A percentile compares a stretch with the other conserved stretches of the same genome.
Evolutionary conservation across 35 echinoderm and acorn worm genomes (phyloP).

Genomic region (Chiridota heheva): DNA sequence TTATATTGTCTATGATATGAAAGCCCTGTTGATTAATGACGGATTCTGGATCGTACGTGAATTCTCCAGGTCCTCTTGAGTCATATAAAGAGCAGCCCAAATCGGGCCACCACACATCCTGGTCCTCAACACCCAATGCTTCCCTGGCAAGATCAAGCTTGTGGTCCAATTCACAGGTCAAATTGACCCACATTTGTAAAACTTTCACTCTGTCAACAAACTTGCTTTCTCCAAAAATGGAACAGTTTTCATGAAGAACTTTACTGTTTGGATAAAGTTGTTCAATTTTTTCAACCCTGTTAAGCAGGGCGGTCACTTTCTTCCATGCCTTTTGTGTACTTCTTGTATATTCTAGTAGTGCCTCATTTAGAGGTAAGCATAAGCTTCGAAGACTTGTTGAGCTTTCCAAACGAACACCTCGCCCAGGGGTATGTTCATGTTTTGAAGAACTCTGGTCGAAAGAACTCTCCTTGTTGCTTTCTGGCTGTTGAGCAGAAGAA

Average conservation of each 20-base stretch:
- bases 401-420: not conserved
- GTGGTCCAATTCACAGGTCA: slow-evolving; percentile 84
- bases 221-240: slow-evolving; percentile 9
- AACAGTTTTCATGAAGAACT: slow-evolving; percentile 65
- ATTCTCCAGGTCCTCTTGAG: no score
- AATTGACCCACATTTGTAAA: slow-evolving; percentile 83
- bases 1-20: no score
- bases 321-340: slow-evolving; percentile 64
- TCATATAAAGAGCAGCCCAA: not conserved
- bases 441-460: not conserved
- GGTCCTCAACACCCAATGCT: slow-evolving; percentile 78
- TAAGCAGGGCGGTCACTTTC: slow-evolving; percentile 41
- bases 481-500: not conserved
- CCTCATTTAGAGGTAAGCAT: slow-evolving; percentile 73
- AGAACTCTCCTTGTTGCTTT: not conserved
- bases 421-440: slow-evolving; percentile 7
- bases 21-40: no score
- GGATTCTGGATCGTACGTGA: no score
- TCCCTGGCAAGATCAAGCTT: slow-evolving; percentile 59
- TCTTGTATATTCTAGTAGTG: slow-evolving; percentile 52
- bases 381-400: slow-evolving; percentile 28
- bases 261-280: slow-evolving; percentile 73
- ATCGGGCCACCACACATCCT: slow-evolving; percentile 73
- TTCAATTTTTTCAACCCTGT: slow-evolving; percentile 66
- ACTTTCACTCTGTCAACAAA: slow-evolving; percentile 64